Conservation (phyloP, 1,140 invertebrate species). For the Coptotermes formosanus region DNA sequence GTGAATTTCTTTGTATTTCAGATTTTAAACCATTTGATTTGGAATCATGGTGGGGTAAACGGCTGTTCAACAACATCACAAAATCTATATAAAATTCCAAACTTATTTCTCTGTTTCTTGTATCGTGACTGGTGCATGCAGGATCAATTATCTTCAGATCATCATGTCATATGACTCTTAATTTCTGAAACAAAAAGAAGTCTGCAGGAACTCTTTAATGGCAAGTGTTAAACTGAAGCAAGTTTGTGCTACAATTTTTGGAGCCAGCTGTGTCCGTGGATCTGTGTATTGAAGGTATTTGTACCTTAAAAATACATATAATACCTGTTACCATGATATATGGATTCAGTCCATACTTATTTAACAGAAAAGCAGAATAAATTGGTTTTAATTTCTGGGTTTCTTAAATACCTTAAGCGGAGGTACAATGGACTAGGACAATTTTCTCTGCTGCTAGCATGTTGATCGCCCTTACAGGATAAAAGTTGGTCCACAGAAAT, state of each 20-base stretch:
- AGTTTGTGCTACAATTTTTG: not conserved
- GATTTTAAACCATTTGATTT: slow-evolving; percentile 85
- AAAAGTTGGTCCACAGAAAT: not conserved
- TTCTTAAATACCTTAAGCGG: not conserved
- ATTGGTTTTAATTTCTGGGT: not conserved
- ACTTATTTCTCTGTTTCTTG: not conserved
- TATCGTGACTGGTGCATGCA: not conserved
- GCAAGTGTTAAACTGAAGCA: not conserved
- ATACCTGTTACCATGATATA: not conserved
- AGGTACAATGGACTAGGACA: not conserved
- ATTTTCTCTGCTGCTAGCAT: not conserved
- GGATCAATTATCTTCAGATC: not conserved
- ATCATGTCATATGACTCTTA: not conserved
- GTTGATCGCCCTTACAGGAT: not conserved
- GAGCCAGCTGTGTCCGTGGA: not conserved
- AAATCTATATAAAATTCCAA: slow-evolving; percentile 52
- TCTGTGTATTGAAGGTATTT: not conserved
- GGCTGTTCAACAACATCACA: slow-evolving; percentile 76
- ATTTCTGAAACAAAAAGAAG: not conserved
- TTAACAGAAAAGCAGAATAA: not conserved
- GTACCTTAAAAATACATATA: not conserved
- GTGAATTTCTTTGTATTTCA: slow-evolving; percentile 44
- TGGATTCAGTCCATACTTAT: not conserved
- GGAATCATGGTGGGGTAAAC: slow-evolving; percentile 84
- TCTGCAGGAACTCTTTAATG: not conserved